A percentile compares a stretch with the other conserved stretches of the same genome.
These are phyloP conservation scores for Natator depressus DNA, from an alignment of 2,113 vertebrate species.

Conservation along the genomic window DNA sequence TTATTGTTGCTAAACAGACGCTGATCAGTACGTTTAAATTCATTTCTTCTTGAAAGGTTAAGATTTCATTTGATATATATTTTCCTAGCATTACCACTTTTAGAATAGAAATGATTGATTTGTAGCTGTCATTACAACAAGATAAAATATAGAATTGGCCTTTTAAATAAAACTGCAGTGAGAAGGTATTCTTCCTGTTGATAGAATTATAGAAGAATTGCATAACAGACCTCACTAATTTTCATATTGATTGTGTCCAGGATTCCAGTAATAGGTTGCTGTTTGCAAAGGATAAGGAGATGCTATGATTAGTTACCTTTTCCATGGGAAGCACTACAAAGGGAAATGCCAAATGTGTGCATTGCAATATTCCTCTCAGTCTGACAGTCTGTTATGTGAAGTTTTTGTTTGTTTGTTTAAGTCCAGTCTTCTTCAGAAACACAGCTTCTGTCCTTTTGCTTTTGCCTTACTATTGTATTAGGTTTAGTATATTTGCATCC, in stretches of 20 bases:
- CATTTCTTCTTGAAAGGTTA: constrained; percentile 14
- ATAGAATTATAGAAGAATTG: constrained; percentile 73
- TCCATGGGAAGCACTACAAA: constrained; percentile 71
- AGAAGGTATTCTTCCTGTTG: constrained; percentile 63
- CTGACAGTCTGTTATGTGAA: constrained; percentile 75
- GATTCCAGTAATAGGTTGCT: constrained; percentile 70
- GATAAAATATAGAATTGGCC: constrained; percentile 62
- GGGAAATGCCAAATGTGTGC: constrained; percentile 65
- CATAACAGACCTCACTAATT: constrained; percentile 69
- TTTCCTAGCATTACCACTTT: constrained; percentile 44
- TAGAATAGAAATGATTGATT: constrained; percentile 66
- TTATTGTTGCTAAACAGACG: background rate
- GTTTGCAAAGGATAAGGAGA: constrained; percentile 75
- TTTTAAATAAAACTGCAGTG: constrained; percentile 63
- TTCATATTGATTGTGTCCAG: constrained; percentile 72
- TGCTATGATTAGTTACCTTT: constrained; percentile 78
- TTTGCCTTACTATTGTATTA: constrained; percentile 70
- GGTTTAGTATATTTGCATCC: constrained; percentile 76
- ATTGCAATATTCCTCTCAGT: constrained; percentile 41
- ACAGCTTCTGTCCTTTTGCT: constrained; percentile 53
- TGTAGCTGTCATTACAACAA: constrained; percentile 65
- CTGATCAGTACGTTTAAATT: background rate
- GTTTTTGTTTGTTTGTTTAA: constrained; percentile 52
- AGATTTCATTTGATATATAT: constrained; percentile 56
- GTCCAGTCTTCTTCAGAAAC: constrained; percentile 73